Percentiles rank a stretch among this genome's conserved stretches.
Conservation (phyloP, 2,888 invertebrate genomes). For the Orthosia gothica region DNA sequence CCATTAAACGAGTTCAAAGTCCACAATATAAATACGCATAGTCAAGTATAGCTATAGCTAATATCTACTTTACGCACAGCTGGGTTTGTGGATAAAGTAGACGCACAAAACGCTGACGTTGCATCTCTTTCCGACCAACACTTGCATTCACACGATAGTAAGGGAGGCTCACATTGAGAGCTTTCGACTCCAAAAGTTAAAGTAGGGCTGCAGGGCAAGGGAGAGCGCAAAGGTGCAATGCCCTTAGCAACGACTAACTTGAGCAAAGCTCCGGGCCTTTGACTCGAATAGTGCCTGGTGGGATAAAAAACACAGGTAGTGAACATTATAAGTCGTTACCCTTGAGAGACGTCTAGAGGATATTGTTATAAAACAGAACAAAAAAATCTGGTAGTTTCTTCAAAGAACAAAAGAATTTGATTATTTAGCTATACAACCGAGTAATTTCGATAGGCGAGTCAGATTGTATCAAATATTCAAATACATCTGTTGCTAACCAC, state of each 20-base stretch:
- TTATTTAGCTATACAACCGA: slow-evolving; percentile 36
- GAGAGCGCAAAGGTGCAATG: slow-evolving; percentile 90
- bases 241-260: slow-evolving; percentile 87
- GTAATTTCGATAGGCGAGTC: background rate
- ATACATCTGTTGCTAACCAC: slow-evolving; percentile 28
- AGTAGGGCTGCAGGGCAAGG: slow-evolving; percentile 91
- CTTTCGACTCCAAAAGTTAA: slow-evolving; percentile 85
- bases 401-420: slow-evolving; percentile 55
- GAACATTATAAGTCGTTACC: slow-evolving; percentile 87
- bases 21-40: slow-evolving; percentile 87
- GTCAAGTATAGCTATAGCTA: slow-evolving; percentile 74
- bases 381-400: slow-evolving; percentile 42
- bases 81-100: slow-evolving; percentile 84
- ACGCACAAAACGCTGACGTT: slow-evolving; percentile 81
- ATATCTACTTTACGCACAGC: slow-evolving; percentile 82
- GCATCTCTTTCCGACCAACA: slow-evolving; percentile 88
- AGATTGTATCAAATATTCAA: slow-evolving; percentile 24
- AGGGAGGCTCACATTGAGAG: slow-evolving; percentile 81
- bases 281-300: slow-evolving; percentile 82
- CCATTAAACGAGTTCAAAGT: slow-evolving; percentile 89
- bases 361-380: slow-evolving; percentile 72
- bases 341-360: slow-evolving; percentile 88
- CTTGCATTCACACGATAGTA: slow-evolving; percentile 77
- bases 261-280: slow-evolving; percentile 87
- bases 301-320: slow-evolving; percentile 90